Percentiles rank a stretch among this genome's conserved stretches.
These are phyloP conservation scores for Chaetodon trifascialis DNA, from an alignment of 2,113 vertebrate species.

Conservation along the genomic window DNA sequence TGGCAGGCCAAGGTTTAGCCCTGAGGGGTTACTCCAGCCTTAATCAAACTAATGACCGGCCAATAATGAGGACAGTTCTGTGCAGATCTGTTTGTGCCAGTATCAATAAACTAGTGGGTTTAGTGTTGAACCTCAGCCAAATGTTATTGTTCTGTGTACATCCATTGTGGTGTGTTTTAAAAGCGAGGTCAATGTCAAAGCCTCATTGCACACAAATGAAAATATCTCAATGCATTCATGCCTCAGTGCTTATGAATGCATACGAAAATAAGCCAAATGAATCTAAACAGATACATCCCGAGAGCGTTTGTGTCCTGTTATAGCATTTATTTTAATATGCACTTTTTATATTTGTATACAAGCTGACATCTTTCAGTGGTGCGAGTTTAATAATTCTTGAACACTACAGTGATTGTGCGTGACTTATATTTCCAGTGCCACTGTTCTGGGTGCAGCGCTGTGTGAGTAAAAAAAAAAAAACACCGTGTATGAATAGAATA, in stretches of 20 bases:
- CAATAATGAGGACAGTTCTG: constrained; percentile 57
- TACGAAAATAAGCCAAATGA: constrained; percentile 61
- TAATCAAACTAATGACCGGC: constrained; percentile 72
- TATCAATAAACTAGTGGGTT: constrained; percentile 62
- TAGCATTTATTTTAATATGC: constrained; percentile 33
- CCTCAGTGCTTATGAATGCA: constrained; percentile 64
- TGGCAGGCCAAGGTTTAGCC: constrained; percentile 46
- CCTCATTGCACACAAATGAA: constrained; percentile 72
- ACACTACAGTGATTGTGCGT: constrained; percentile 27
- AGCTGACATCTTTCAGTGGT: constrained; percentile 36
- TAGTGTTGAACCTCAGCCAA: constrained; percentile 51
- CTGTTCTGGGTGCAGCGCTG: constrained; percentile 1
- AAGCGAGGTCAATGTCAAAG: constrained; percentile 70
- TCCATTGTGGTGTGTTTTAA: constrained; percentile 58
- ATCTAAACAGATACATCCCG: constrained; percentile 55
- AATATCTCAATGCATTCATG: constrained; percentile 66
- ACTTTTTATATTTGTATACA: constrained; percentile 44
- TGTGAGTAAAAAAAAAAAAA: constrained; percentile 17
- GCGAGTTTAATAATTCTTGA: constrained; percentile 54
- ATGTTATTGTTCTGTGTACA: constrained; percentile 43
- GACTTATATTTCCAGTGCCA: constrained; percentile 37
- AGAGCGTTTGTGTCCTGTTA: constrained; percentile 51
- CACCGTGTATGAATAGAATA: constrained; percentile 66
- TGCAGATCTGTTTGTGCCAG: constrained; percentile 44
- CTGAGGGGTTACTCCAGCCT: constrained; percentile 41